Conservation (phyloP, 2,888 invertebrate species). For the Philereme transversata region DNA sequence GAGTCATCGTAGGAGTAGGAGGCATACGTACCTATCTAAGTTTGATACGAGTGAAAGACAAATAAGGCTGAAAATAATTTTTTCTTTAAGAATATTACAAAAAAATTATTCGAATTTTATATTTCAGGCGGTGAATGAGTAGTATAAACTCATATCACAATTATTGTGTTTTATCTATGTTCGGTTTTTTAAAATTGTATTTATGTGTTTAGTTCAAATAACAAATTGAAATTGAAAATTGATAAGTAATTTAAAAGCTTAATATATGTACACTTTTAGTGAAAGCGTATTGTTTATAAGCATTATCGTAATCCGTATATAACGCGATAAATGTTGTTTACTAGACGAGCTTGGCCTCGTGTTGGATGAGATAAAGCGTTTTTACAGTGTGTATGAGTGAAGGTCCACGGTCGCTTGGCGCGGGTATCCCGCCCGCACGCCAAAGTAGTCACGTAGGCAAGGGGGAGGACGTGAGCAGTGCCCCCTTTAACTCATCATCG, state of each 20-base stretch:
- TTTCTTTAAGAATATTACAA: too few species aligned
- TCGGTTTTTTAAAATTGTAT: too few species aligned
- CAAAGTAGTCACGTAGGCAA: slow-evolving; percentile 67
- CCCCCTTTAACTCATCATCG: slow-evolving; percentile 14
- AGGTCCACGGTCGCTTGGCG: slow-evolving; percentile 54
- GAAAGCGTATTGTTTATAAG: slow-evolving; percentile 27
- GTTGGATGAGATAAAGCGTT: slow-evolving; percentile 42
- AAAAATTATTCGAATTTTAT: too few species aligned
- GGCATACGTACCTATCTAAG: too few species aligned
- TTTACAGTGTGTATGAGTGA: slow-evolving; percentile 40
- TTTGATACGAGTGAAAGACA: too few species aligned
- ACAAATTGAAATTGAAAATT: background rate
- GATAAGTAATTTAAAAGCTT: background rate
- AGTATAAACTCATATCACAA: too few species aligned
- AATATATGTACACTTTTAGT: background rate
- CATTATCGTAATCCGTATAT: slow-evolving; percentile 31
- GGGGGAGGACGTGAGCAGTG: slow-evolving; percentile 5
- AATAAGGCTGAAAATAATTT: too few species aligned
- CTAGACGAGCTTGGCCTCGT: slow-evolving; percentile 29
- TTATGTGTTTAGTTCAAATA: too few species aligned
- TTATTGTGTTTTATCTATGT: too few species aligned
- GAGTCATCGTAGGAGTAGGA: too few species aligned
- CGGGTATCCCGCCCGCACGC: slow-evolving; percentile 46
- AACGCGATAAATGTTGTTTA: slow-evolving; percentile 33
- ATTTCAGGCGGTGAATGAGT: too few species aligned